Evolutionary conservation across 2,113 vertebrate genomes (phyloP).

Genomic region (Passer montanus): DNA sequence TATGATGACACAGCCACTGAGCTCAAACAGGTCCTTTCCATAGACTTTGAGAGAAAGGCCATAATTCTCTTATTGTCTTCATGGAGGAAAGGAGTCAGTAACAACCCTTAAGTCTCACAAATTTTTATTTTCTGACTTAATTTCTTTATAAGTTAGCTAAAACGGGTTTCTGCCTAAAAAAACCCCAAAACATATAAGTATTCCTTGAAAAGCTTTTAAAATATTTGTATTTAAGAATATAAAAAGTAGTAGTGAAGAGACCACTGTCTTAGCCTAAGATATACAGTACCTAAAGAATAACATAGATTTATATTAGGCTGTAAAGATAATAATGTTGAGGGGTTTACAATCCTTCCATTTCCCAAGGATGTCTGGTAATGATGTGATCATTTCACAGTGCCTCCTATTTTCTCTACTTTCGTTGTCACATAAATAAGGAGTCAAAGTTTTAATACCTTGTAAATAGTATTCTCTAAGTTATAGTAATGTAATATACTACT

Average conservation of each 20-base stretch:
- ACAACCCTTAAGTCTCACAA: not conserved
- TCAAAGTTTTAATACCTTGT: constrained; percentile 64
- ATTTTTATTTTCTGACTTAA: not conserved
- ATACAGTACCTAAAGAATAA: not conserved
- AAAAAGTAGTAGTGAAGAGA: not conserved
- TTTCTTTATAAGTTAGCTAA: not conserved
- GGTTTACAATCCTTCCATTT: not conserved
- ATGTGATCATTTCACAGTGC: not conserved
- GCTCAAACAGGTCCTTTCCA: not conserved
- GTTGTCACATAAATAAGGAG: constrained; percentile 61
- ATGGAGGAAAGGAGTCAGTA: not conserved
- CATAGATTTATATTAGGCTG: not conserved
- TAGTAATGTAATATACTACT: constrained; percentile 57
- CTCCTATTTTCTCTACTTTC: constrained; percentile 63
- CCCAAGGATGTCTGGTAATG: constrained; percentile 2
- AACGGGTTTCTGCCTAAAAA: not conserved
- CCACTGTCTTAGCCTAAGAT: not conserved
- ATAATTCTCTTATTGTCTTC: not conserved
- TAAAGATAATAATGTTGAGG: constrained; percentile 23
- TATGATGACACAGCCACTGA: not conserved
- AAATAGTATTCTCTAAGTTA: constrained; percentile 69
- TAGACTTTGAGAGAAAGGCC: not conserved
- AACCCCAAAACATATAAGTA: not conserved
- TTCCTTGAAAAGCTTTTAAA: not conserved
- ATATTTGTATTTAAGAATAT: not conserved